Base-by-base conservation (phyloP, 1,140 invertebrate genomes). In the Argopecten irradians region DNA sequence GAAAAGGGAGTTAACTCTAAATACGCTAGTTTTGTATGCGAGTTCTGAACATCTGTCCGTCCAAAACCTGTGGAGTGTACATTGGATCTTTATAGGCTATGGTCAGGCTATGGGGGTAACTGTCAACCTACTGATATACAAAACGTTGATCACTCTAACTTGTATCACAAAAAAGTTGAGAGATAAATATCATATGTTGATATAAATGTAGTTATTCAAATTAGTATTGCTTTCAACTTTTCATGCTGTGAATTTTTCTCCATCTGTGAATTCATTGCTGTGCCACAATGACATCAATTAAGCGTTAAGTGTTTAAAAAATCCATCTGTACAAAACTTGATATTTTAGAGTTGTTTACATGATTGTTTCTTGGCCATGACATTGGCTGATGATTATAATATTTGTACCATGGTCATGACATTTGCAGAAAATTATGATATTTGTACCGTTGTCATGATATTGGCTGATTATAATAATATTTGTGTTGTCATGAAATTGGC, bases 271-370 rank as follows among this genome's bases (percentile, higher is more conserved):
- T 46, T 46, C 43, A 46, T 46, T 46, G 9, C 9, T 3, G 22
- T 14, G n/a, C n/a, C n/a, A n/a, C n/a, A n/a, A n/a, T n/a, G n/a
- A n/a, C n/a, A n/a, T n/a, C n/a, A n/a, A n/a, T n/a, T n/a, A n/a
- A n/a, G n/a, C n/a, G n/a, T n/a, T n/a, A n/a, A n/a, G n/a, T n/a
- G n/a, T n/a, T 8, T 8, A 71, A 71, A 71, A 2, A 5, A 71
- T 71, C n/a, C 55, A 71, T 16, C 55, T 71, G 55, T 71, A 71
- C 55, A 71, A n/a, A 71, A 71, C 55, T 71, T 28, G 55, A n/a
- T n/a, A n/a, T 5, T 1, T 3, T 71, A 28, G 55, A 16, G 36
- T 39, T 13, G 13, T 39, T 71, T 19, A 46, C 43, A 46, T 46
- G 8, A 28, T 5, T 71, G 55, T n/a, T 71, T 71, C n/a, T n/a